Evolutionary conservation across 2,797 vertebrate genomes (phyloP).

Genomic region (Microctenopoma lineatum): DNA sequence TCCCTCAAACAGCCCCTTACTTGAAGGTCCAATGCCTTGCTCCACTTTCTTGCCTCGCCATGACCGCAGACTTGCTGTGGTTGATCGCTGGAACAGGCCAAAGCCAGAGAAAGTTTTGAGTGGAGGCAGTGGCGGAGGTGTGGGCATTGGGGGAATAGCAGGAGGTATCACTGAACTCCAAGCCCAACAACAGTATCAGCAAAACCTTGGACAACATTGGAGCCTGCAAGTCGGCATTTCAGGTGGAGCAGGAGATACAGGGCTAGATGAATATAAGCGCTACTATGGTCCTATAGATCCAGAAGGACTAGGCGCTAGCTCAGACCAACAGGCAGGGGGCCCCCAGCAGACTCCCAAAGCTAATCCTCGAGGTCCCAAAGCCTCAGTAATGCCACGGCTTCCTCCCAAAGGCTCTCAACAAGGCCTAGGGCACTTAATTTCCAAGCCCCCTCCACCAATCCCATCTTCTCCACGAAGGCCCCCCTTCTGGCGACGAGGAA

Average conservation of each 20-base stretch:
- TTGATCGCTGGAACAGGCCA: conserved; percentile 88
- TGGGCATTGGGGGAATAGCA: conserved; percentile 76
- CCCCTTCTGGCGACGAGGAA: conserved; percentile 84
- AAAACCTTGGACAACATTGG: conserved; percentile 80
- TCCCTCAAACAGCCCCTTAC: conserved; percentile 86
- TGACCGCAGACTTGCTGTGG: conserved; percentile 86
- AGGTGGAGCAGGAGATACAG: conserved; percentile 63
- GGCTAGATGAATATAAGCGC: conserved; percentile 91
- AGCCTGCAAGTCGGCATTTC: conserved; percentile 60
- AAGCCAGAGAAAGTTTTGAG: conserved; percentile 79
- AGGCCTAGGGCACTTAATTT: conserved; percentile 78
- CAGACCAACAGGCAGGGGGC: conserved; percentile 74
- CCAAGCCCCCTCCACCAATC: conserved; percentile 82
- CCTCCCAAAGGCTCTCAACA: conserved; percentile 78
- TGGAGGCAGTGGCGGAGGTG: conserved; percentile 62
- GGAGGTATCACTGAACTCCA: conserved; percentile 78
- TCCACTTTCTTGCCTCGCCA: conserved; percentile 89
- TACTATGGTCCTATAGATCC: conserved; percentile 95
- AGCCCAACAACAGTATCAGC: conserved; percentile 77
- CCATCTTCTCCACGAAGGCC: conserved; percentile 84
- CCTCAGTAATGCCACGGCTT: conserved; percentile 75
- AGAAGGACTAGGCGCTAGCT: conserved; percentile 84
- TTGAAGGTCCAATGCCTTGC: conserved; percentile 87
- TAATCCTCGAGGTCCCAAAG: conserved; percentile 76
- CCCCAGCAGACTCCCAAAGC: conserved; percentile 82